Conservation (phyloP, 2,797 vertebrate genomes). For the Lithobates sylvaticus region DNA sequence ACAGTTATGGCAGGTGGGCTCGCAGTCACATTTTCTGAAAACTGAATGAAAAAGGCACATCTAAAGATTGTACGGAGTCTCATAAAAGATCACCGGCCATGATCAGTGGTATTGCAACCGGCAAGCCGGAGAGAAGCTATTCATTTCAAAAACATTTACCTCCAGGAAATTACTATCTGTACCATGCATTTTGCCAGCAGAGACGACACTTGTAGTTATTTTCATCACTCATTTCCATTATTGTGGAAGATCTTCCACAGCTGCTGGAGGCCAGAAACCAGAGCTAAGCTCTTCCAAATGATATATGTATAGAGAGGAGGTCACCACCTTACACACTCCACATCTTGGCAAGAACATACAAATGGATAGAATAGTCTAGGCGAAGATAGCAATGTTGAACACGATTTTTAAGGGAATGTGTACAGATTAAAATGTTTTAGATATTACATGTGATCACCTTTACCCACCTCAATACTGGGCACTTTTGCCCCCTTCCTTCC, state of each 20-base stretch:
- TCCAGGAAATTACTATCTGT: background rate
- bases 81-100: background rate
- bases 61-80: too few relatives aligned
- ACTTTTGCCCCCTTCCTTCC: too few relatives aligned
- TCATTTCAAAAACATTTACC: constrained; percentile 1
- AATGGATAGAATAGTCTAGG: too few relatives aligned
- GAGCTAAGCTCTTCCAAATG: too few relatives aligned
- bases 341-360: too few relatives aligned
- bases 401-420: too few relatives aligned
- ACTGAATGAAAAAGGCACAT: background rate
- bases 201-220: background rate
- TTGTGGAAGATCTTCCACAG: background rate
- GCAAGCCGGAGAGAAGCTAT: background rate
- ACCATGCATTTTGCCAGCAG: background rate
- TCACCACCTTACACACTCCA: too few relatives aligned
- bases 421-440: too few relatives aligned
- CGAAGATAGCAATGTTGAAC: too few relatives aligned
- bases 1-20: background rate
- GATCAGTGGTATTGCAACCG: background rate
- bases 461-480: too few relatives aligned
- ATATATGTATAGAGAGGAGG: too few relatives aligned
- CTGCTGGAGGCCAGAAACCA: background rate
- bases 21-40: background rate
- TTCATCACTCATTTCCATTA: background rate
- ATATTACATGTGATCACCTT: too few relatives aligned